Percentiles rank a stretch among this genome's conserved stretches.
Evolutionary conservation across 2,888 invertebrate genomes (phyloP).

Genomic region (Troides aeacus): DNA sequence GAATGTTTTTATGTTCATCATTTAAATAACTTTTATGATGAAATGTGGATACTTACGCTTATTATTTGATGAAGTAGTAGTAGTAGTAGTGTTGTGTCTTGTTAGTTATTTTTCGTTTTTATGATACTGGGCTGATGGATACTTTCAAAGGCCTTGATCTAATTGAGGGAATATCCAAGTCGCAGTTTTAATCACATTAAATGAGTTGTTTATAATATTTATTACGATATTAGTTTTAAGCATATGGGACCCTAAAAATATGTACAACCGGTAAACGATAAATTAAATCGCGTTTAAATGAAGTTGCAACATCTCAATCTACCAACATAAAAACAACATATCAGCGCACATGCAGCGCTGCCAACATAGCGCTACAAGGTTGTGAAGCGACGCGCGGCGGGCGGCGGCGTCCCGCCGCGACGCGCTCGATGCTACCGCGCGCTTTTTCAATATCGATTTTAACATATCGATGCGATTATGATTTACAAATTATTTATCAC

Average conservation of each 20-base stretch:
- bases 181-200: not conserved
- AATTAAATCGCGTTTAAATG: constrained; percentile 26
- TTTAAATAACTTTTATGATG: no score
- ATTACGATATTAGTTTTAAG: not conserved
- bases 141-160: no score
- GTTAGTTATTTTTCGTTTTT: no score
- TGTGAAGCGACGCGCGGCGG: constrained; percentile 40
- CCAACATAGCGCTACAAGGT: constrained; percentile 30
- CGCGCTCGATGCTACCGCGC: constrained; percentile 47
- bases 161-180: no score
- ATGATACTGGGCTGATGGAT: no score
- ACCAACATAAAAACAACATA: constrained; percentile 30
- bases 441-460: constrained; percentile 43
- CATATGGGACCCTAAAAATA: constrained; percentile 12
- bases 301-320: constrained; percentile 28
- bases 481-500: constrained; percentile 19
- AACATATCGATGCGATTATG: constrained; percentile 36
- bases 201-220: no score
- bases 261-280: constrained; percentile 18
- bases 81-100: no score
- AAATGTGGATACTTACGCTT: no score
- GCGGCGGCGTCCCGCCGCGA: constrained; percentile 43
- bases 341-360: constrained; percentile 29
- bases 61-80: no score
- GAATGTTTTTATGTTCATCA: no score